Conservation (phyloP, 2,888 invertebrate species). For the Trachelus stipa region DNA sequence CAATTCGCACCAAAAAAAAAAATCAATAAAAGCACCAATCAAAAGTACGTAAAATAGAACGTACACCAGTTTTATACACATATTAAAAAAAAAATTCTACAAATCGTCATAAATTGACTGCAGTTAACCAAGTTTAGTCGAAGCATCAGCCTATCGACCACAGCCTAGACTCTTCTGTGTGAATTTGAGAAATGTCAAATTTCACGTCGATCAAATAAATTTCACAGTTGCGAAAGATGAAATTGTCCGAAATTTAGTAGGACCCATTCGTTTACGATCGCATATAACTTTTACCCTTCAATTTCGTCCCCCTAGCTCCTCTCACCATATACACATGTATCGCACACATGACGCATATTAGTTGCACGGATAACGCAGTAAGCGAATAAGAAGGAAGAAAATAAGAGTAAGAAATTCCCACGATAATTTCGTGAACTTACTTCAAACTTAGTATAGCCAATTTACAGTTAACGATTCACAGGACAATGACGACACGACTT, state of each 20-base stretch:
- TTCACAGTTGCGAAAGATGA: constrained; percentile 47
- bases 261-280: not conserved
- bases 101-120: not conserved
- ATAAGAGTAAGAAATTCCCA: constrained; percentile 22
- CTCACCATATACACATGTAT: not conserved
- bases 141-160: not conserved
- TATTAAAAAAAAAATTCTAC: not conserved
- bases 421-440: constrained; percentile 46
- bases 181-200: constrained; percentile 46
- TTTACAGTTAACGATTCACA: constrained; percentile 50
- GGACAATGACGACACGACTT: constrained; percentile 43
- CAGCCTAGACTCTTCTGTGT: not conserved
- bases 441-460: constrained; percentile 47
- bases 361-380: constrained; percentile 13
- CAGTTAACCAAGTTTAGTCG: not conserved
- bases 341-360: not conserved
- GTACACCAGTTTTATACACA: not conserved
- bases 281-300: not conserved
- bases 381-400: no score
- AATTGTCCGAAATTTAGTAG: constrained; percentile 56
- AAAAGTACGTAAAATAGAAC: not conserved
- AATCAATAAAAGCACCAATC: not conserved
- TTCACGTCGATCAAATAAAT: constrained; percentile 60
- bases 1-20: not conserved
- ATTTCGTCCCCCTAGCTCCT: not conserved